Evolutionary conservation across 1,140 invertebrate species (phyloP), one percentile per base, ranked within the genome.

Genomic region (Drosophila saltans): DNA sequence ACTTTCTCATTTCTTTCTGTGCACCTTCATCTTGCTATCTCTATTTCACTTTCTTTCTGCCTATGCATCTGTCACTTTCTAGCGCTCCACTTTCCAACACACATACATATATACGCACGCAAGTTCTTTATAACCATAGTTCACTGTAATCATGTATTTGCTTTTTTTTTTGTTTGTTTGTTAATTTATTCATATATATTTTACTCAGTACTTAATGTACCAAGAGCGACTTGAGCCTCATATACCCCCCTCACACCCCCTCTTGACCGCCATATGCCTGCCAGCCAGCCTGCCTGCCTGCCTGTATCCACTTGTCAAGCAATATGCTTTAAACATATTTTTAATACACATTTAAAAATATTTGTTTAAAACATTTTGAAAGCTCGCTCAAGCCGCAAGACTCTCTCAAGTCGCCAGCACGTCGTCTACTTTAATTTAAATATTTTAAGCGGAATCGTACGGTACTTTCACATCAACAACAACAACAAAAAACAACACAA

Each of bases 391-490:
- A 58, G 59, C 69, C 72, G 43, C 56, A 83, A 83, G 72, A 60
- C 45, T 9, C n/a, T 72, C 66, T 72, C 66, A 72, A 71, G 84
- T 83, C 80, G 73, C 76, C 52, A 71, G 75, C 83, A 69, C 73
- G 75, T 69, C 65, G 81, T 75, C 81, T 81, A 86, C 82, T 74
- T 72, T 80, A 78, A 83, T 89, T 80, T 86, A 88, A 72, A 88
- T 88, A 86, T 73, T 68, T 69, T 86, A 83, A 83, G 83, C 76
- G 83, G 78, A 83, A 75, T 88, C 83, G 76, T 83, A 80, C 76
- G 79, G 75, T 79, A 85, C 79, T 86, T 84, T 84, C 77, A 83
- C 80, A 82, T 67, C 77, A 79, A 66, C 69, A 75, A 72, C 75
- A 70, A 45, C 73, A 43, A 40, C 30, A 70, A 48, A 66, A 76